phyloP scores from a whole-genome alignment of 2,888 invertebrate genomes.

The Zele albiditarsus region DNA sequence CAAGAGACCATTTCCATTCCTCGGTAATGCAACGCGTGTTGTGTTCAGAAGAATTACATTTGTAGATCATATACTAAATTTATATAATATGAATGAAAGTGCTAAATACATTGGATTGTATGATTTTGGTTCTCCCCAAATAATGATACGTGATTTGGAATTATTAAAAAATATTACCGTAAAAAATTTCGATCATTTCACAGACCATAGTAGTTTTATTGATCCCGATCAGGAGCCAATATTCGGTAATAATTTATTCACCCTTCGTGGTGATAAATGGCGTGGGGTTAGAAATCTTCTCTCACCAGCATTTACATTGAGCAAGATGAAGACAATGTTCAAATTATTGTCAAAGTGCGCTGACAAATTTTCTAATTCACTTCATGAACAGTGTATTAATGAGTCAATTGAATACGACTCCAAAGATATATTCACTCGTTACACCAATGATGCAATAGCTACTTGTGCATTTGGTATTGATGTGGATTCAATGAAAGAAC shows the following conservation, averaged over 20 bases:
- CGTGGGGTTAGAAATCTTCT: conserved; percentile 38
- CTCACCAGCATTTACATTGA: conserved; percentile 47
- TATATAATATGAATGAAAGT: conserved; percentile 50
- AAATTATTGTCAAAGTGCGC: conserved; percentile 47
- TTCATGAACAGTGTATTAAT: conserved; percentile 43
- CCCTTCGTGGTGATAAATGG: conserved; percentile 44
- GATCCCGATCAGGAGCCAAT: conserved; percentile 43
- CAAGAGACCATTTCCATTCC: conserved; percentile 40
- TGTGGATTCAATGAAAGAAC: conserved; percentile 37
- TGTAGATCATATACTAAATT: conserved; percentile 23
- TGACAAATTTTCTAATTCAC: conserved; percentile 35
- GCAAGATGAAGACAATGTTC: conserved; percentile 49
- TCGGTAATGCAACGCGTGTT: conserved; percentile 48
- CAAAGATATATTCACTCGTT: conserved; percentile 61
- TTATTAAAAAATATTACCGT: conserved; percentile 61
- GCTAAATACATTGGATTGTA: conserved; percentile 59
- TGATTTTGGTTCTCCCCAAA: conserved; percentile 52
- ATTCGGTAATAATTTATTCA: conserved; percentile 46
- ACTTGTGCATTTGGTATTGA: conserved; percentile 61
- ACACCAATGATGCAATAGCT: conserved; percentile 63
- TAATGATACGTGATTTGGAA: conserved; percentile 62
- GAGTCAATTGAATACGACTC: conserved; percentile 55
- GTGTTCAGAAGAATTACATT: conserved; percentile 37
- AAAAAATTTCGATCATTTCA: conserved; percentile 62
- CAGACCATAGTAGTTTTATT: conserved; percentile 56